Conservation (phyloP, 2,113 vertebrate species). For the Notiomystis cincta region DNA sequence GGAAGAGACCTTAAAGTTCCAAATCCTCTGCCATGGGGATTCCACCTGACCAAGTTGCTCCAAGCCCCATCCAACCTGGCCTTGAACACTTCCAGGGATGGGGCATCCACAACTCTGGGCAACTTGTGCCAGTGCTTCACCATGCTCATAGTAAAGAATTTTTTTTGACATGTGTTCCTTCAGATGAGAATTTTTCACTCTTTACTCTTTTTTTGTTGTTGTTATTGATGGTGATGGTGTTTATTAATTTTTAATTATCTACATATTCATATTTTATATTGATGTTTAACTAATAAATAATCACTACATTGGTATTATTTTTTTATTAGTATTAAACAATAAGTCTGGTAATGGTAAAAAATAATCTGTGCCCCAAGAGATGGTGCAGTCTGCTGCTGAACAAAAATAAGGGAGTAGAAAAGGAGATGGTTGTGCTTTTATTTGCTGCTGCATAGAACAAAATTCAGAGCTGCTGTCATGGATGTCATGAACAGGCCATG, state of each 20-base stretch:
- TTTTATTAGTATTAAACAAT: not conserved
- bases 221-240: not conserved
- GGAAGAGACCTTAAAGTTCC: not conserved
- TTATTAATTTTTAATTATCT: not conserved
- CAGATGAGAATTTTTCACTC: not conserved
- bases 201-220: not conserved
- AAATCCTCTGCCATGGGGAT: not conserved
- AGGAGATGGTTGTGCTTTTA: not conserved
- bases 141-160: not conserved
- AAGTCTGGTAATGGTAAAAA: not conserved
- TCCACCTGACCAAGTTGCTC: fast-evolving
- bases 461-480: not conserved
- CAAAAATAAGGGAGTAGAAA: not conserved
- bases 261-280: not conserved
- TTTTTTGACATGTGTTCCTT: not conserved
- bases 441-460: not conserved
- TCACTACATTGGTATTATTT: not conserved
- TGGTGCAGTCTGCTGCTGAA: not conserved
- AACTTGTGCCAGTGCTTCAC: too few relatives aligned
- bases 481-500: not conserved
- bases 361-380: not conserved
- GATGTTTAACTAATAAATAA: not conserved
- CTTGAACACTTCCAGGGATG: not conserved
- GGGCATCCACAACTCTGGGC: not conserved
- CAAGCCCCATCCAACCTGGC: not conserved